phyloP scores from a whole-genome alignment of 2,113 vertebrate genomes.

The Octodon degus region DNA sequence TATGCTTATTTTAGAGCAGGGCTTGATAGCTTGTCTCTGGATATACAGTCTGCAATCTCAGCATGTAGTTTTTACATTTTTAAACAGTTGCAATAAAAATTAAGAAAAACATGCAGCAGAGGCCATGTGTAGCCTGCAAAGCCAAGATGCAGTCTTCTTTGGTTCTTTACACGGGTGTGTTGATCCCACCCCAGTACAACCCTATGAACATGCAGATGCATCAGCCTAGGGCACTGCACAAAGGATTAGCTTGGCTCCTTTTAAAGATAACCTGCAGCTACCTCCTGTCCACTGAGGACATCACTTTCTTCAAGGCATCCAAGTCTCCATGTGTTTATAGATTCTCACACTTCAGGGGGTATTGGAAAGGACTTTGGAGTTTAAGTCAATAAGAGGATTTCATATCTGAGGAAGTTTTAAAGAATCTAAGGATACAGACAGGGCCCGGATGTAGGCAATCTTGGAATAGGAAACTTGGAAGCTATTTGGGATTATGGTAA shows the following conservation, averaged over 20 bases:
- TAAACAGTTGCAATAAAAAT: conserved; percentile 46
- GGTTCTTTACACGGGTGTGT: not conserved
- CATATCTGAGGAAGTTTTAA: not conserved
- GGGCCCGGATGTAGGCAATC: not conserved
- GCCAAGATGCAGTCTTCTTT: conserved; percentile 27
- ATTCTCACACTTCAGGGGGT: not conserved
- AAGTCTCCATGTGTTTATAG: not conserved
- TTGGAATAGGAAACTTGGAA: conserved; percentile 23
- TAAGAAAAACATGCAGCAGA: conserved; percentile 11
- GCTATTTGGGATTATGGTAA: not conserved
- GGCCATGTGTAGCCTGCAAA: not conserved
- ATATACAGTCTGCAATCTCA: not conserved
- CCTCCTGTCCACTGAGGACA: not conserved
- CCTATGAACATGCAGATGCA: conserved; percentile 48
- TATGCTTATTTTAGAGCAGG: not conserved
- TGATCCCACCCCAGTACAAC: not conserved
- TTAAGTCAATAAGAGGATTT: conserved; percentile 45
- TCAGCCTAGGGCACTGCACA: not conserved
- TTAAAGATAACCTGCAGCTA: not conserved
- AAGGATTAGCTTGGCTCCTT: not conserved
- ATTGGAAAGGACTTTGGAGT: conserved; percentile 17
- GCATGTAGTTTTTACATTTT: conserved; percentile 15
- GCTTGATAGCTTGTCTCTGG: not conserved
- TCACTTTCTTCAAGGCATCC: not conserved
- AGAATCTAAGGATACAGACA: conserved; percentile 11